Base-by-base conservation (phyloP, 2,113 vertebrate genomes). In the Petromus typicus region DNA sequence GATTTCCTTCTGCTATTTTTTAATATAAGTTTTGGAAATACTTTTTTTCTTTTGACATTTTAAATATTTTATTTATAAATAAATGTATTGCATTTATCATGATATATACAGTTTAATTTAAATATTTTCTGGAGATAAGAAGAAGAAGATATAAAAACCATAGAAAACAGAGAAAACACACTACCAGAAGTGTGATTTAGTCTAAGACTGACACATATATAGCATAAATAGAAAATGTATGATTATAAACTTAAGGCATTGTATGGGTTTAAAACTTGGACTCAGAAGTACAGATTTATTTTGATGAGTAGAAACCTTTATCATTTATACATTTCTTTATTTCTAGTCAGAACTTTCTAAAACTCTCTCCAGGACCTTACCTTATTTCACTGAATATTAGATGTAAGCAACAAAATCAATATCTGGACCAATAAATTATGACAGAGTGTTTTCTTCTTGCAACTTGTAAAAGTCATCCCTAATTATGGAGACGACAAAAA, bases 391-490 rank as follows among this genome's bases (percentile, higher is more conserved):
- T 85, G 40, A 81, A 57, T 85, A 9, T 76, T 87, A 94, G 67
- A 59, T 48, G 6, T 93, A 86, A 90, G 78, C 86, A 69, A 94
- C 51, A 90, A 34, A 93, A 32, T 94, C 64, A 2, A 69, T 95
- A 79, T 86, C 56, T 83, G 17, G 75, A 76, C 69, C 73, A 89
- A 34, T 93, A 91, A 75, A 37, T 16, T 89, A 86, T 81, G 88
- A 78, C 40, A 86, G 10, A 54, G 12, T 81, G 9, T 3, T 95
- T 91, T 86, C n/a, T 89, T 80, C 75, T 67, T 59, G 90, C 18
- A 80, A 43, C n/a, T 56, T 80, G 6, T 94, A 89, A 86, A 92
- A 89, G 67, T 45, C 57, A 92, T 54, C 48, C n/a, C 20, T n/a
- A 27, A 54, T 90, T 95, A 78, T 8, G 64, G 59, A 85, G 16